Base-by-base conservation (phyloP, 2,888 invertebrate genomes). In the Sarcophaga subvicina region DNA sequence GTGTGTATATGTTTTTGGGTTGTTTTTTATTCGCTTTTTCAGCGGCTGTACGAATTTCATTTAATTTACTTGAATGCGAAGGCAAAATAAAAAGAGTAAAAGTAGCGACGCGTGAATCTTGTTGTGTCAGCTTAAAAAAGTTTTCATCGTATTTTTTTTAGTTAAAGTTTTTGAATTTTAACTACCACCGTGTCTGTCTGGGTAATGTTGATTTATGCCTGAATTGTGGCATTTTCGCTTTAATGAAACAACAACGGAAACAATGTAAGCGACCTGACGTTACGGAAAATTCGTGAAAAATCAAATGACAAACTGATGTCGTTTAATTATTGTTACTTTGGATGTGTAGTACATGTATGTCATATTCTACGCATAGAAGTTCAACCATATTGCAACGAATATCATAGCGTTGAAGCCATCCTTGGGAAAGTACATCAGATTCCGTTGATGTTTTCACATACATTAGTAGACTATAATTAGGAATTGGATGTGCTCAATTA, bases 91-190 rank as follows among this genome's bases (percentile, higher is more conserved):
- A 22, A 8, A 22, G 14, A 20, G 67, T 67, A 59, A 49, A 67
- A 67, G 49, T 83, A 71, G 72, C 72, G 64, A 37, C 27, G 66
- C 69, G 62, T 83, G 25, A 71, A 69, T 81, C 63, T 66, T 77
- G 71, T 71, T 83, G 77, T 67, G 71, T 83, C 72, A 72, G 72
- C 78, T 78, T 72, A 67, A 78, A 83, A 72, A 70, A 78, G 77
- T 78, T 37, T 37, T 37, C 8, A 37, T 37, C 37, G 37, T 37
- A 37, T 37, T 8, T 37, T 37, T 37, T 37, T 6, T 37, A 27
- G 22, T 22, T 22, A 22, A 22, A 37, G 37, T 37, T 37, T 37
- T 37, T 37, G 72, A 47, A 62, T 27, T 83, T 83, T 72, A 60
- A 78, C 60, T 72, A 17, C 37, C 49, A 71, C 20, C 47, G 66